These are phyloP conservation scores for Temnothorax nylanderi DNA, from an alignment of 1,140 invertebrate genomes.

Conservation along the genomic window DNA sequence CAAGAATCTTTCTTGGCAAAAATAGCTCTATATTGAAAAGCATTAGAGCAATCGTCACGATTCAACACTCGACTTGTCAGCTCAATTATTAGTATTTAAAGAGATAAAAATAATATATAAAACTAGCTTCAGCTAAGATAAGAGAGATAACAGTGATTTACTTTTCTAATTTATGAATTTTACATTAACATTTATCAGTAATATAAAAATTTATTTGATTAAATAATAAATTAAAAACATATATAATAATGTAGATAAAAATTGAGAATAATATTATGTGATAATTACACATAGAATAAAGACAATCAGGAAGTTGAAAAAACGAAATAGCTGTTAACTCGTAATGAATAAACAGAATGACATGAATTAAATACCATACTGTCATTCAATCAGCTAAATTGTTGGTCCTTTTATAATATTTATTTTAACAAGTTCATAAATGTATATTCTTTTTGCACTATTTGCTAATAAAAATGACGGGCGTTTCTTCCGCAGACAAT, in stretches of 20 bases:
- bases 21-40: not conserved
- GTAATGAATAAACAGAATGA: not conserved
- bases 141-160: not conserved
- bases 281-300: not conserved
- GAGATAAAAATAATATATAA: not conserved
- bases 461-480: not conserved
- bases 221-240: not conserved
- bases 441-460: not conserved
- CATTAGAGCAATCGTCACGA: not conserved
- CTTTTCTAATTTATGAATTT: not conserved
- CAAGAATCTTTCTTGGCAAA: not conserved
- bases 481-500: not conserved
- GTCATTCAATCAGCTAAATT: not conserved
- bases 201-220: slow-evolving; percentile 4
- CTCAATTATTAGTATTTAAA: not conserved
- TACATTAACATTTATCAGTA: not conserved
- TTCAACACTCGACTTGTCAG: not conserved
- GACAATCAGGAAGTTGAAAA: not conserved
- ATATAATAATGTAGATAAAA: not conserved
- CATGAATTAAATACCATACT: not conserved
- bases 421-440: not conserved
- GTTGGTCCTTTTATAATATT: not conserved
- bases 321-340: not conserved
- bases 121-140: not conserved
- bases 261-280: not conserved